Percentiles rank a stretch among this genome's conserved stretches.
phyloP scores from a whole-genome alignment of 2,888 invertebrate species.

The Agriopis marginaria region DNA sequence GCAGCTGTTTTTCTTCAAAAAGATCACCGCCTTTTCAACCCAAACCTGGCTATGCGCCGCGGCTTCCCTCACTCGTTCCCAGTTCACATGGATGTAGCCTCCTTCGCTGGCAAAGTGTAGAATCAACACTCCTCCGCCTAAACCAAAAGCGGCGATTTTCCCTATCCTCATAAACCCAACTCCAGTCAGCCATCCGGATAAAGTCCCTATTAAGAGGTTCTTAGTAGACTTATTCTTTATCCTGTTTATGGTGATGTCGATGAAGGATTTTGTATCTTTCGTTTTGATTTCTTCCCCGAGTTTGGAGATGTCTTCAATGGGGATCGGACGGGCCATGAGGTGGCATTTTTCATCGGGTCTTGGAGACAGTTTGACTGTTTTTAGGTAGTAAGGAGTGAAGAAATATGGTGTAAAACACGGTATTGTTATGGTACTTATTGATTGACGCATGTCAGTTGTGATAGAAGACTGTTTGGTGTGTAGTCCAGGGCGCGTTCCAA shows the following conservation, averaged over 20 bases:
- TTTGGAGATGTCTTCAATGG: conserved; percentile 55
- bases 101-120: conserved; percentile 95
- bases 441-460: conserved; percentile 7
- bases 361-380: conserved; percentile 23
- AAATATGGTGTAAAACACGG: conserved; percentile 6
- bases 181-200: conserved; percentile 89
- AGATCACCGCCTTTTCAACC: conserved; percentile 89
- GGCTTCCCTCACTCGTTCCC: conserved; percentile 93
- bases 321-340: conserved; percentile 71
- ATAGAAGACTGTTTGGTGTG: background rate
- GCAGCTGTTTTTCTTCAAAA: conserved; percentile 89
- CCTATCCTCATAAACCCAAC: conserved; percentile 93
- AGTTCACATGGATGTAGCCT: conserved; percentile 95
- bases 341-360: conserved; percentile 49
- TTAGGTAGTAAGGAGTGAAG: conserved; percentile 8
- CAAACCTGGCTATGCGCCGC: conserved; percentile 90
- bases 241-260: conserved; percentile 62
- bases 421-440: conserved; percentile 5
- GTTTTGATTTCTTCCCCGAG: conserved; percentile 54
- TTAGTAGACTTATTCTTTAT: conserved; percentile 63
- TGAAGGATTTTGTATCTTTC: conserved; percentile 53
- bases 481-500: background rate
- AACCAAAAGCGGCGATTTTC: conserved; percentile 93
- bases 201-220: conserved; percentile 67
- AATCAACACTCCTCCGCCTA: conserved; percentile 95